Evolutionary conservation across 2,888 invertebrate species (phyloP).

Genomic region (Pollenia labialis): DNA sequence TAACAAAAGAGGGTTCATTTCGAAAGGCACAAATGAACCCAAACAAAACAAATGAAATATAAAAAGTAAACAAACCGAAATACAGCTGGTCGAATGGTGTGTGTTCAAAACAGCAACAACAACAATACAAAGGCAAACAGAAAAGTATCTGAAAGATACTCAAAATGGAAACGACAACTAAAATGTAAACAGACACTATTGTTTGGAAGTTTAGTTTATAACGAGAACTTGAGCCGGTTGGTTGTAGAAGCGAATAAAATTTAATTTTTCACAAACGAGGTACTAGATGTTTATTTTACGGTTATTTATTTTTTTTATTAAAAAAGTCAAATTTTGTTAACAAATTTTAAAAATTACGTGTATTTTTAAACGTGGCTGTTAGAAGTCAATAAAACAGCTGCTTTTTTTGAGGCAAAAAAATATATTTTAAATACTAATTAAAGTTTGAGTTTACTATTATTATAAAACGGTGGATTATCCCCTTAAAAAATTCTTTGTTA

Average conservation of each 20-base stretch:
- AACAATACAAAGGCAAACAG: conserved; percentile 27
- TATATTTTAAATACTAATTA: conserved; percentile 4
- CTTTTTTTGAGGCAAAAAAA: conserved; percentile 9
- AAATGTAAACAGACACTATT: conserved; percentile 58
- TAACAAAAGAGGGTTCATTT: conserved; percentile 48
- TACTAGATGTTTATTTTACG: conserved; percentile 37
- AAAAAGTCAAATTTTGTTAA: conserved; percentile 48
- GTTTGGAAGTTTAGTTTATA: conserved; percentile 68
- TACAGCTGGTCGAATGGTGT: conserved; percentile 56
- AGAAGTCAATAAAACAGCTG: conserved; percentile 42
- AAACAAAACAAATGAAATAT: conserved; percentile 31
- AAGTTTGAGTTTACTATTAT: conserved; percentile 23
- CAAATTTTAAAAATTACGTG: conserved; percentile 44
- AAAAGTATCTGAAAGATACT: conserved; percentile 72
- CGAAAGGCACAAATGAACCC: conserved; percentile 51
- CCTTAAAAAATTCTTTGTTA: conserved; percentile 13
- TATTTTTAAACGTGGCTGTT: conserved; percentile 4
- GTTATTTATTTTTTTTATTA: conserved; percentile 26
- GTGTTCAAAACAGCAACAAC: conserved; percentile 26
- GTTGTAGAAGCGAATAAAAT: conserved; percentile 54
- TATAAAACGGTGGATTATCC: conserved; percentile 53
- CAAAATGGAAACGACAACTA: conserved; percentile 45
- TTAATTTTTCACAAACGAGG: not conserved
- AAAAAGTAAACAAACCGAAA: conserved; percentile 61
- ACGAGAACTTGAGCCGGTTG: conserved; percentile 74